These are phyloP conservation scores for Apotomis betuletana DNA, from an alignment of 2,888 invertebrate species.

Conservation along the genomic window DNA sequence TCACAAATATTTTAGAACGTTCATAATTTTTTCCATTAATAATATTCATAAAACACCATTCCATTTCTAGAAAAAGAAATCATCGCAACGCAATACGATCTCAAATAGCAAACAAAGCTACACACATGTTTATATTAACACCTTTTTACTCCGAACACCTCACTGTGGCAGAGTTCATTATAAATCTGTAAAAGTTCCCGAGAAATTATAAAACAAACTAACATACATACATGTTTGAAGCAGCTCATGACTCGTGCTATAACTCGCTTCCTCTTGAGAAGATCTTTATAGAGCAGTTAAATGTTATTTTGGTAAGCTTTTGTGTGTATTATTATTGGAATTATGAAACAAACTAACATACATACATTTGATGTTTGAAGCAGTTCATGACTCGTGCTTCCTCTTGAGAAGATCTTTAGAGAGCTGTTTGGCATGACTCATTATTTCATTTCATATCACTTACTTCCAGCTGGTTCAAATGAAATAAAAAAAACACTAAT, in stretches of 20 bases:
- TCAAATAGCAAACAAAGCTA: slow-evolving; percentile 15
- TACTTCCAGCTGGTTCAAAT: no score
- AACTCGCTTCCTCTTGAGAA: slow-evolving; percentile 72
- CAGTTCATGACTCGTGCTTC: no score
- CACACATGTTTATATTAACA: slow-evolving; percentile 12
- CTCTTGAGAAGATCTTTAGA: no score
- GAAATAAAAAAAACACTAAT: no score
- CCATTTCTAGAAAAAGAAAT: background rate
- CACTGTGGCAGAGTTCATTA: slow-evolving; percentile 43
- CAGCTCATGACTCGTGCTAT: slow-evolving; percentile 70
- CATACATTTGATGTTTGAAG: no score
- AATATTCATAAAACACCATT: background rate
- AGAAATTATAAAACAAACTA: slow-evolving; percentile 74
- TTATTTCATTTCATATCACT: no score
- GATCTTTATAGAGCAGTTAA: slow-evolving; percentile 54
- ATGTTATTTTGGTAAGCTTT: background rate
- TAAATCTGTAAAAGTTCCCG: slow-evolving; percentile 59
- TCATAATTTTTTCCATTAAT: no score
- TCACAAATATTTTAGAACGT: no score
- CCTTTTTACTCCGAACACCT: slow-evolving; percentile 1
- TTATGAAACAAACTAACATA: no score
- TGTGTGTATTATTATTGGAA: background rate
- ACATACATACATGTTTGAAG: slow-evolving; percentile 71
- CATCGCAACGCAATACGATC: slow-evolving; percentile 6
- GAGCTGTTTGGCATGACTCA: no score